phyloP scores from a whole-genome alignment of 2,113 vertebrate genomes.

The Mormoops blainvillei region DNA sequence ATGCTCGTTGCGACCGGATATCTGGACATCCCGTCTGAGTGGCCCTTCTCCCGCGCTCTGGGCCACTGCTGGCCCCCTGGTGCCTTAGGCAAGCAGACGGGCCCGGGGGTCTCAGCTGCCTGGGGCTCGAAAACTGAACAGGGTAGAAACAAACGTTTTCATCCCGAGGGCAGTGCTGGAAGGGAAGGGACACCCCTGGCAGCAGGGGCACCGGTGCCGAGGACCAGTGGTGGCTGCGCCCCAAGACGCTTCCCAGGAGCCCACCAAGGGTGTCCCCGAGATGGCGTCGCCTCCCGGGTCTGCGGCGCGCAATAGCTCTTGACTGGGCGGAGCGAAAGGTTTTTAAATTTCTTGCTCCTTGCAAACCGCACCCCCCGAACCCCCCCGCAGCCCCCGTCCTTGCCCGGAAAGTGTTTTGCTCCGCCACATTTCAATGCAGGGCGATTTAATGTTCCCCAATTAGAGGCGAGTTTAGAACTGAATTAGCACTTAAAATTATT shows the following conservation, averaged over 20 bases:
- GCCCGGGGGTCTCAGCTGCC: too few species aligned
- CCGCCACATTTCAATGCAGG: rapidly evolving
- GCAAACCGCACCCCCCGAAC: too few species aligned
- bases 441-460: neutral
- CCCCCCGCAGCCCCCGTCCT: too few species aligned
- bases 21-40: rapidly evolving
- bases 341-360: neutral
- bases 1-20: rapidly evolving
- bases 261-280: neutral
- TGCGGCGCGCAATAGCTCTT: neutral
- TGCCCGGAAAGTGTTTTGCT: rapidly evolving
- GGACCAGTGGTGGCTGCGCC: neutral
- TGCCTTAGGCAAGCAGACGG: rapidly evolving
- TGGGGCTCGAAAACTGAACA: rapidly evolving
- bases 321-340: neutral
- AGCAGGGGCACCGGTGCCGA: rapidly evolving
- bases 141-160: neutral
- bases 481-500: neutral
- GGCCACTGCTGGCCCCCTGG: rapidly evolving
- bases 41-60: neutral
- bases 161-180: neutral
- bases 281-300: neutral
- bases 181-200: neutral
- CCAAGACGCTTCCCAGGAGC: neutral
- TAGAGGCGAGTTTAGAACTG: neutral